Evolutionary conservation across 2,113 vertebrate genomes (phyloP).

Genomic region (Cairina moschata): DNA sequence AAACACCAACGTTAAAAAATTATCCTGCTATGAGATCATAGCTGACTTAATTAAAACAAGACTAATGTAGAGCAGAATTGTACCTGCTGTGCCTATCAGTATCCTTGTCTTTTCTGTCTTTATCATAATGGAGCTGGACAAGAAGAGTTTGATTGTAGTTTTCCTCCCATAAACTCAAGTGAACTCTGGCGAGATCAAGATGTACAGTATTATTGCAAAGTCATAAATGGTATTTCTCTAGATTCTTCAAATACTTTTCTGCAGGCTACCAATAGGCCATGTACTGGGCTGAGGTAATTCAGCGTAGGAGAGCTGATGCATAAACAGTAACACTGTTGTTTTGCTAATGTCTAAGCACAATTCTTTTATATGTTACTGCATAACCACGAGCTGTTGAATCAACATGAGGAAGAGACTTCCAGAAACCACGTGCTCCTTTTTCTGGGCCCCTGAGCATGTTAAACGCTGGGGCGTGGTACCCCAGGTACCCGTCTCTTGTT

Average conservation of each 20-base stretch:
- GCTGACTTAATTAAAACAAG: conserved; percentile 36
- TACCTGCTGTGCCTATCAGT: conserved; percentile 37
- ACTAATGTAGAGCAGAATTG: conserved; percentile 39
- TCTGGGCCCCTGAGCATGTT: fast-evolving
- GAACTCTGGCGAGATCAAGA: conserved; percentile 23
- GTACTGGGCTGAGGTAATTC: conserved; percentile 8
- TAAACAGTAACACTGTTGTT: conserved; percentile 4
- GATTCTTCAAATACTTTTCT: conserved; percentile 29
- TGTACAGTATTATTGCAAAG: not conserved
- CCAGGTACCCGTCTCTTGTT: not conserved
- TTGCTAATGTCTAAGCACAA: not conserved
- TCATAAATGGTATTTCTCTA: conserved; percentile 20
- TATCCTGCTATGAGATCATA: conserved; percentile 62
- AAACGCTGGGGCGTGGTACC: fast-evolving
- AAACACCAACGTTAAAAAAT: conserved; percentile 60
- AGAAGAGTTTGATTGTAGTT: not conserved
- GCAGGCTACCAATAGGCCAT: not conserved
- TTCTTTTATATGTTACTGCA: not conserved
- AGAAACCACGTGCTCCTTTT: not conserved
- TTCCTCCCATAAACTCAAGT: conserved; percentile 16
- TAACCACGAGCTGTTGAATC: not conserved
- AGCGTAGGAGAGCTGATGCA: not conserved
- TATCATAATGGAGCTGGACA: not conserved
- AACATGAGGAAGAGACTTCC: not conserved
- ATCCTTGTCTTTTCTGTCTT: not conserved